Percentiles rank a stretch among this genome's conserved stretches.
These are phyloP conservation scores for Phyto melanocephala DNA, from an alignment of 2,888 invertebrate genomes.

Conservation along the genomic window DNA sequence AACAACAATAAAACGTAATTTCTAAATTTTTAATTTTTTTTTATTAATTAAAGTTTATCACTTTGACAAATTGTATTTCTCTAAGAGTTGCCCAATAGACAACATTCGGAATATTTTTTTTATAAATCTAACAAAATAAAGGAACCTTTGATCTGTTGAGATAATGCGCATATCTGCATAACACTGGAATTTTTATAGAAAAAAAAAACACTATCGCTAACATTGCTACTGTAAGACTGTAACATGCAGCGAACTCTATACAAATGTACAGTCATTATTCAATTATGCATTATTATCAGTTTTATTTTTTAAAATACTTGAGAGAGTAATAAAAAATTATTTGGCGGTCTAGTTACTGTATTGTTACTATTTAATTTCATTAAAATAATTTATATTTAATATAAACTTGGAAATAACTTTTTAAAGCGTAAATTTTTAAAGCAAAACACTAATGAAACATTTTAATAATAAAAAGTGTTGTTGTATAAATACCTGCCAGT, in stretches of 20 bases:
- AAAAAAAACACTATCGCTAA: background rate
- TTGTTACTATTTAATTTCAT: too few relatives aligned
- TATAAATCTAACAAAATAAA: background rate
- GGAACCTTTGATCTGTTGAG: conserved; percentile 20
- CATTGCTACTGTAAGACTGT: background rate
- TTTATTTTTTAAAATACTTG: background rate
- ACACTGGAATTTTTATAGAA: conserved; percentile 2
- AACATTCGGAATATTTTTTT: too few relatives aligned
- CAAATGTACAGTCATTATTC: background rate
- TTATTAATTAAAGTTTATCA: background rate
- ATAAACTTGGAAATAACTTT: too few relatives aligned
- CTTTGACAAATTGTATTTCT: background rate
- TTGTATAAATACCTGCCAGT: conserved; percentile 99
- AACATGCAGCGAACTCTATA: background rate
- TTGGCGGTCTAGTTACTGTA: too few relatives aligned
- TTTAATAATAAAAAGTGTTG: too few relatives aligned
- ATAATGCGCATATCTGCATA: conserved; percentile 8
- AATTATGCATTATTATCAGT: background rate
- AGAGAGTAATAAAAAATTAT: background rate
- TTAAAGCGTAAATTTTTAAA: too few relatives aligned
- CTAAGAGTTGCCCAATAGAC: too few relatives aligned
- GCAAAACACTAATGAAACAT: too few relatives aligned
- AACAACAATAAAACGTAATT: too few relatives aligned
- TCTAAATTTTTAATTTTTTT: too few relatives aligned
- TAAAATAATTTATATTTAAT: too few relatives aligned